Evolutionary conservation across 1,140 invertebrate genomes (phyloP).

Genomic region (Sarcophaga bullata): DNA sequence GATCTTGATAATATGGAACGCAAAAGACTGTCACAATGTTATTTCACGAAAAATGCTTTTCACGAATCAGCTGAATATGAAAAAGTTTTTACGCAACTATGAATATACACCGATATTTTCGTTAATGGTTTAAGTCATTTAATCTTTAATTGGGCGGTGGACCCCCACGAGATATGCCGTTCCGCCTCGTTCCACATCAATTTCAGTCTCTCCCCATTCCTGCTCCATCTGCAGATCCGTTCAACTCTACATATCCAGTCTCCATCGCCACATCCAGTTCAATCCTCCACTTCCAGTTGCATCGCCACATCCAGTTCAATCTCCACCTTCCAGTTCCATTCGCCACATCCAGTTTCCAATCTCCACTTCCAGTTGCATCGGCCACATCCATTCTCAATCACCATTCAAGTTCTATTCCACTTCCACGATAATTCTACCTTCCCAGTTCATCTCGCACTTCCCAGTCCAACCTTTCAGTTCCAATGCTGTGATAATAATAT

Average conservation of each 20-base stretch:
- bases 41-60: constrained; percentile 77
- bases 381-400: not conserved
- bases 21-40: constrained; percentile 67
- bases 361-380: not conserved
- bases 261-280: too few relatives aligned
- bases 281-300: too few relatives aligned
- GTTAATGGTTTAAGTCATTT: constrained; percentile 69
- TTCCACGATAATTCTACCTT: too few relatives aligned
- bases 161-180: not conserved
- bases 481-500: not conserved
- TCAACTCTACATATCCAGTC: not conserved
- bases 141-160: constrained; percentile 67
- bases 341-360: too few relatives aligned
- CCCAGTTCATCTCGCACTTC: not conserved
- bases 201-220: not conserved
- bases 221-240: not conserved
- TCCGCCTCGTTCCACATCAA: not conserved
- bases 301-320: too few relatives aligned
- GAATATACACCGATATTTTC: constrained; percentile 72
- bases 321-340: too few relatives aligned
- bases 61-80: constrained; percentile 70
- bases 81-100: constrained; percentile 67
- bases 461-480: not conserved
- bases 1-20: constrained; percentile 67
- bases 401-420: too few relatives aligned